Evolutionary conservation across 1,140 invertebrate species (phyloP).

Genomic region (Drosophila erecta): DNA sequence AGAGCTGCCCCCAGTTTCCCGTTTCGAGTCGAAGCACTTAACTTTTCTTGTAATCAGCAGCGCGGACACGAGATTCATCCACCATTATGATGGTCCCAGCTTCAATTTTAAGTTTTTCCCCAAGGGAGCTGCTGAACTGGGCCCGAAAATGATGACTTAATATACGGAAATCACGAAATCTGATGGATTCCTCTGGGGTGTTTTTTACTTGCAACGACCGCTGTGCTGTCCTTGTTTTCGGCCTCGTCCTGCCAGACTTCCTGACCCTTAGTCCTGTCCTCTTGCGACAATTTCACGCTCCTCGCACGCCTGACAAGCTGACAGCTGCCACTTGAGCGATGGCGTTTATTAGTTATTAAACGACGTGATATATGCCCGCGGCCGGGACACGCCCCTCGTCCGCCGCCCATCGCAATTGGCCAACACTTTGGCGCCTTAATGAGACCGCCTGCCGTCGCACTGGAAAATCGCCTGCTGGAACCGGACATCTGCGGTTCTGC

Average conservation of each 20-base stretch:
- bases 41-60: conserved; percentile 41
- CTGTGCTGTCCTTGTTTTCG: conserved; percentile 10
- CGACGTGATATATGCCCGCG: conserved; percentile 67
- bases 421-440: conserved; percentile 57
- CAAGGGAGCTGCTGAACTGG: conserved; percentile 25
- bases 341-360: conserved; percentile 81
- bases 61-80: conserved; percentile 5
- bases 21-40: conserved; percentile 33
- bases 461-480: conserved; percentile 6
- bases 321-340: conserved; percentile 73
- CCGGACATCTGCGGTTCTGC: conserved; percentile 39
- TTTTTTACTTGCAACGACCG: conserved; percentile 63
- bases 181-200: conserved; percentile 78
- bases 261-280: conserved; percentile 17
- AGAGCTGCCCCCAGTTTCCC: background rate
- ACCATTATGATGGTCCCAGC: conserved; percentile 11
- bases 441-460: conserved; percentile 34
- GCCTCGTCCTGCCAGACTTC: conserved; percentile 4
- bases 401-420: conserved; percentile 42
- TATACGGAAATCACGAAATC: conserved; percentile 71
- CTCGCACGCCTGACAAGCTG: conserved; percentile 59
- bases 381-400: conserved; percentile 4
- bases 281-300: conserved; percentile 66
- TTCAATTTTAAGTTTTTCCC: conserved; percentile 59
- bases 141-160: conserved; percentile 78